Evolutionary conservation across 2,113 vertebrate genomes (phyloP).

Genomic region (Turnix velox): DNA sequence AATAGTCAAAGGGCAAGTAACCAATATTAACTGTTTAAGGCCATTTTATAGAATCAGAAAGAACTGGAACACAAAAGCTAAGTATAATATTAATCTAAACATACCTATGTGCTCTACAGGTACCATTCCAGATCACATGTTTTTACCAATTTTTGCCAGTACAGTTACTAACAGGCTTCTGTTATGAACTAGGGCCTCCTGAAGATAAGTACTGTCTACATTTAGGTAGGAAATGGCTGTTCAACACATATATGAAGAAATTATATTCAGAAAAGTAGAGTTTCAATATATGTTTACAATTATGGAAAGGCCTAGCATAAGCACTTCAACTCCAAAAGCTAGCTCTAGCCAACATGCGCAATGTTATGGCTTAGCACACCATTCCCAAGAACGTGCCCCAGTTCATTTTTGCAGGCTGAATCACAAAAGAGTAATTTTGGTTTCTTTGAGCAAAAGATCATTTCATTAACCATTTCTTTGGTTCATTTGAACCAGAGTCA

Average conservation of each 20-base stretch:
- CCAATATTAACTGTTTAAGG: neutral
- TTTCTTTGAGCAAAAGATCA: no score
- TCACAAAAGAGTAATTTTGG: neutral
- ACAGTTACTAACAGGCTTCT: neutral
- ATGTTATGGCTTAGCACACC: neutral
- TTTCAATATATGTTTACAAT: neutral
- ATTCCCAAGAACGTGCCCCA: neutral
- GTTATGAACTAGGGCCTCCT: neutral
- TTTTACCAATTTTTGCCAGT: neutral
- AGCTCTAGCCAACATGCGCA: neutral
- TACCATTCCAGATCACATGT: neutral
- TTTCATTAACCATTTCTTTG: no score
- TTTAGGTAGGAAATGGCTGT: neutral
- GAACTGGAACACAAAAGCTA: neutral
- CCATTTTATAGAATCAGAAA: neutral
- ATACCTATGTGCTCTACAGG: neutral
- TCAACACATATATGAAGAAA: neutral
- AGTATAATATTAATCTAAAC: neutral
- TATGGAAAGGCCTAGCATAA: neutral
- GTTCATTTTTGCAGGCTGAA: neutral
- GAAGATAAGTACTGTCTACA: neutral
- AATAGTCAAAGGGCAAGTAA: neutral
- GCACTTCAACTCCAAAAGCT: neutral
- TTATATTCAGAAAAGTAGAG: no score
- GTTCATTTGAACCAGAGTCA: neutral